Evolutionary conservation across 2,888 invertebrate species (phyloP).

Genomic region (Sphaeridia pumilis): DNA sequence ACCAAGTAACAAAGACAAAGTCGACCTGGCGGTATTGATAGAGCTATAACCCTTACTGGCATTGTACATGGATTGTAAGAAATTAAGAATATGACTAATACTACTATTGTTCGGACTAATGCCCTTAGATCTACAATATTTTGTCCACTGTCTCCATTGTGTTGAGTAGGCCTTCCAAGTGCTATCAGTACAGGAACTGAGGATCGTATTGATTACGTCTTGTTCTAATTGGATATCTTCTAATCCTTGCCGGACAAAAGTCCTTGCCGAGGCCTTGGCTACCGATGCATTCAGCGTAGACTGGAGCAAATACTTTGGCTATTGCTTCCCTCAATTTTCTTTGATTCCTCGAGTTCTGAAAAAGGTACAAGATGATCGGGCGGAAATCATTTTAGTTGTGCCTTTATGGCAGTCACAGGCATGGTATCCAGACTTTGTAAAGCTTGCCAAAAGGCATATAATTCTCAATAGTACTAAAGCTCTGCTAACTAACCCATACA

Average conservation of each 20-base stretch:
- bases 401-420: slow-evolving; percentile 15
- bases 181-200: not conserved
- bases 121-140: not conserved
- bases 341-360: slow-evolving; percentile 5
- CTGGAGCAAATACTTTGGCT: slow-evolving; percentile 9
- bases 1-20: not conserved
- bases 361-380: slow-evolving; percentile 13
- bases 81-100: not conserved
- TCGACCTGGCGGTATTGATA: slow-evolving; percentile 9
- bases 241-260: too few species aligned
- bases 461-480: too few species aligned
- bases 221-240: too few species aligned
- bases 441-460: too few species aligned
- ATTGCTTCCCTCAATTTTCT: slow-evolving; percentile 17
- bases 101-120: not conserved
- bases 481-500: too few species aligned
- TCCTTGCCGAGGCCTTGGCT: not conserved
- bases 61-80: not conserved
- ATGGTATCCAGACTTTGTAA: slow-evolving; percentile 19
- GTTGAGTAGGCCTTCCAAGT: not conserved
- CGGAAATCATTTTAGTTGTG: slow-evolving; percentile 12
- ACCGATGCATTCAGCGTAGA: slow-evolving; percentile 15
- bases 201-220: not conserved
- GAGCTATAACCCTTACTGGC: slow-evolving; percentile 3
- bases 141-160: not conserved